phyloP scores from a whole-genome alignment of 2,113 vertebrate species.

The Nestor notabilis region DNA sequence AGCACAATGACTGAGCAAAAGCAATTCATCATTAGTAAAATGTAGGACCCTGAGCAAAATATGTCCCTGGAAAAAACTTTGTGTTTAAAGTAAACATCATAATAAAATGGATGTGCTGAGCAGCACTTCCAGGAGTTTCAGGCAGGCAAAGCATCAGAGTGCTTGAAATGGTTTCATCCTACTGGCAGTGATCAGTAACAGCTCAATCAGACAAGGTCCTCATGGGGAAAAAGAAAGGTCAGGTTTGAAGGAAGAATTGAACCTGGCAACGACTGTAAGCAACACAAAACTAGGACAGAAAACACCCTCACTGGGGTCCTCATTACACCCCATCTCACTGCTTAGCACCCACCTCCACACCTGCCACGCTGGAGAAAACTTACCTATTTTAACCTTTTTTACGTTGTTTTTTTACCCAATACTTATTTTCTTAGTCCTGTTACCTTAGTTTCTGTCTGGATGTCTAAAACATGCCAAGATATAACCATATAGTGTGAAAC shows the following conservation, averaged over 20 bases:
- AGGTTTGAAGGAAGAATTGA: not conserved
- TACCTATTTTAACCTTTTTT: not conserved
- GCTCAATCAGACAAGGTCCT: not conserved
- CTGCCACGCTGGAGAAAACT: not conserved
- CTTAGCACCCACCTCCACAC: not conserved
- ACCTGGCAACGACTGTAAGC: not conserved
- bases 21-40: not conserved
- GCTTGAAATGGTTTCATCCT: not conserved
- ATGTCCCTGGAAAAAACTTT: not conserved
- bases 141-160: not conserved
- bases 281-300: not conserved
- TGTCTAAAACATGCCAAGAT: not conserved
- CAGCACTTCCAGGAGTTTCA: not conserved
- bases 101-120: not conserved
- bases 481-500: not conserved
- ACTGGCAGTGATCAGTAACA: not conserved
- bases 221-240: not conserved
- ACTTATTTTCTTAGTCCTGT: not conserved
- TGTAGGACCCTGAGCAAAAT: not conserved
- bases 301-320: not conserved
- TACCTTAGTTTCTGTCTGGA: not conserved
- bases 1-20: not conserved
- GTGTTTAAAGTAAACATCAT: not conserved
- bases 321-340: not conserved
- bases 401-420: not conserved